phyloP scores from a whole-genome alignment of 2,888 invertebrate genomes.

The Erebia ligea region DNA sequence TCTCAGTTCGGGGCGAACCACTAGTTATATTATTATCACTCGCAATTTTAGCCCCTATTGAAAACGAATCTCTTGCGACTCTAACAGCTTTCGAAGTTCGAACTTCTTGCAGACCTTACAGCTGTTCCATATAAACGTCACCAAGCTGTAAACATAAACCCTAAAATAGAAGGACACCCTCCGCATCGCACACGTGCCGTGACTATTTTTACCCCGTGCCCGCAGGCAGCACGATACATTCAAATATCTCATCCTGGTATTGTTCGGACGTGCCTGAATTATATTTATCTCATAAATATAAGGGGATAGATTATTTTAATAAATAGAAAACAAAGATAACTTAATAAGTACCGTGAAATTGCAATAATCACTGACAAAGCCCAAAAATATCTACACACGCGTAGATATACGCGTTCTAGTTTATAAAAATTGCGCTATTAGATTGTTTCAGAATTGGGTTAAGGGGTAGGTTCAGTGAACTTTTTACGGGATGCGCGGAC shows the following conservation, averaged over 20 bases:
- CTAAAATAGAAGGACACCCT: conserved; percentile 70
- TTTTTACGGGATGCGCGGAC: conserved; percentile 46
- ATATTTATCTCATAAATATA: not conserved
- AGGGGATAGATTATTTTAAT: not conserved
- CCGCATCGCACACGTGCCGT: conserved; percentile 58
- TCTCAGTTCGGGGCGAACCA: no score
- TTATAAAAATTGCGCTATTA: not conserved
- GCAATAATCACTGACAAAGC: not conserved
- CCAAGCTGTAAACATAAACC: conserved; percentile 49
- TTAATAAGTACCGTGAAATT: not conserved
- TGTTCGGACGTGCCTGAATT: conserved; percentile 46
- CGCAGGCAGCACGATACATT: conserved; percentile 57
- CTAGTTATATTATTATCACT: no score
- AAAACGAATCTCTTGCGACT: no score
- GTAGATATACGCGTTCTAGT: not conserved
- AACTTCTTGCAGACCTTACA: no score
- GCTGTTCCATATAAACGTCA: no score
- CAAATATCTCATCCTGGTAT: conserved; percentile 48
- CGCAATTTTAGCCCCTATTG: no score
- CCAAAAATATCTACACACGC: conserved; percentile 6
- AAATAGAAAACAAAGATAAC: not conserved
- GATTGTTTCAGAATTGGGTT: conserved; percentile 31
- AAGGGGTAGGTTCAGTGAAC: conserved; percentile 45
- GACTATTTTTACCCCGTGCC: conserved; percentile 63
- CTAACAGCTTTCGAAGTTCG: no score